Conservation (phyloP, 2,888 invertebrate species). For the Himalopsyche tibetana region DNA sequence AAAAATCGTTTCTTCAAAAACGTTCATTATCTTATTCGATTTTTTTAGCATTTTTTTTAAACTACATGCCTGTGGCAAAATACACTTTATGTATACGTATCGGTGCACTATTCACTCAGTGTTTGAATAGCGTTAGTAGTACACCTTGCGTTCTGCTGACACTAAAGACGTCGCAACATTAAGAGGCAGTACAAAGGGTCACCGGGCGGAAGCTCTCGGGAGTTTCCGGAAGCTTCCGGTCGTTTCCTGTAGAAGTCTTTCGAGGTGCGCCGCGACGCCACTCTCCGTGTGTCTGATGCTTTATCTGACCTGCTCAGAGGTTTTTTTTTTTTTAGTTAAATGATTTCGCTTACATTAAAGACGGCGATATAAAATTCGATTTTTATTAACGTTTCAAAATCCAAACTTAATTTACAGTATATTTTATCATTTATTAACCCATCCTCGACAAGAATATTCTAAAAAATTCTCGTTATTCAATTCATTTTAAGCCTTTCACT, state of each 20-base stretch:
- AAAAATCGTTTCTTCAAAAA: too few relatives aligned
- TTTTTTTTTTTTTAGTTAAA: background rate
- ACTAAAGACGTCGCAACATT: conserved; percentile 7
- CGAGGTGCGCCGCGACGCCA: conserved; percentile 15
- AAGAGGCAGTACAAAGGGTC: background rate
- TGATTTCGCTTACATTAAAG: background rate
- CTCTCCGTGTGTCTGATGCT: background rate
- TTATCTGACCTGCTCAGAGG: background rate
- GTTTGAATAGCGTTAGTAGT: conserved; percentile 7
- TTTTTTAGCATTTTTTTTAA: background rate
- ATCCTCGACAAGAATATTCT: too few relatives aligned
- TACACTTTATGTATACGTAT: background rate
- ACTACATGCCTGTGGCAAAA: background rate
- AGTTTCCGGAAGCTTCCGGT: conserved; percentile 26
- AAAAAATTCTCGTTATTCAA: too few relatives aligned
- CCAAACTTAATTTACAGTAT: too few relatives aligned
- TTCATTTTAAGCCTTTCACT: too few relatives aligned
- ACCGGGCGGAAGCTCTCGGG: conserved; percentile 9
- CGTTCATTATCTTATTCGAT: too few relatives aligned
- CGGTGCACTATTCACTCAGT: background rate
- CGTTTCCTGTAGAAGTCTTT: background rate
- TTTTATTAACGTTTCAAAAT: background rate
- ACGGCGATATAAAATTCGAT: background rate
- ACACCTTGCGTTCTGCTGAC: background rate
- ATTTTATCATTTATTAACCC: too few relatives aligned